A percentile compares a stretch with the other conserved stretches of the same genome.
These are phyloP conservation scores for Lagorchestes hirsutus DNA, from an alignment of 2,797 vertebrate genomes.

Conservation along the genomic window DNA sequence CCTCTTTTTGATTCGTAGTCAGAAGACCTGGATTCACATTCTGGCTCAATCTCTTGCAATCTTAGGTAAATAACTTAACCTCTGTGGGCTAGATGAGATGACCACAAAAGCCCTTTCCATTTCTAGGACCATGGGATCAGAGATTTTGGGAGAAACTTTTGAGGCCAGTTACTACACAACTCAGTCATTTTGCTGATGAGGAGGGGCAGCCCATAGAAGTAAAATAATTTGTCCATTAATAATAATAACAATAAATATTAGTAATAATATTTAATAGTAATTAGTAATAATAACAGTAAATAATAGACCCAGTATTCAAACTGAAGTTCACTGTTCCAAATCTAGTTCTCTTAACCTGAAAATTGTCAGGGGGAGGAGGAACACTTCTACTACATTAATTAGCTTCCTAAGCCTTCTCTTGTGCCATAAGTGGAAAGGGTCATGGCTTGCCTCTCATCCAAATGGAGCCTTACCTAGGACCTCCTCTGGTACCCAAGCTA, in stretches of 20 bases:
- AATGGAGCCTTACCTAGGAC: background rate
- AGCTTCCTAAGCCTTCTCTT: background rate
- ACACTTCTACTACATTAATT: background rate
- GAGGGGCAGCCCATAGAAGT: background rate
- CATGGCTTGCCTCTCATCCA: background rate
- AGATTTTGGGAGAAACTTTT: background rate
- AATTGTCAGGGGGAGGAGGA: background rate
- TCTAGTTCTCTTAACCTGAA: background rate
- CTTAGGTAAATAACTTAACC: background rate
- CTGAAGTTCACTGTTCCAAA: background rate
- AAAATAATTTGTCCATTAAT: background rate
- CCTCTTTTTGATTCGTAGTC: background rate
- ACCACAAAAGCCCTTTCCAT: background rate
- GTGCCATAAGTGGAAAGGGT: background rate
- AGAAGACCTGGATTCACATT: background rate
- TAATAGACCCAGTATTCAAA: background rate
- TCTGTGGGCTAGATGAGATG: conserved; percentile 8
- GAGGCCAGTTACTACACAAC: too few relatives aligned
- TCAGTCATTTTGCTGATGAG: background rate
- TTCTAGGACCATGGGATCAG: background rate
- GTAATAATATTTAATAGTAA: too few relatives aligned
- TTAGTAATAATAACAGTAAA: background rate
- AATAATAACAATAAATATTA: background rate
- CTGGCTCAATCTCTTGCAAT: background rate
- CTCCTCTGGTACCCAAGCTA: background rate